phyloP scores from a whole-genome alignment of 2,888 invertebrate genomes.

The Aspidapion aeneum region DNA sequence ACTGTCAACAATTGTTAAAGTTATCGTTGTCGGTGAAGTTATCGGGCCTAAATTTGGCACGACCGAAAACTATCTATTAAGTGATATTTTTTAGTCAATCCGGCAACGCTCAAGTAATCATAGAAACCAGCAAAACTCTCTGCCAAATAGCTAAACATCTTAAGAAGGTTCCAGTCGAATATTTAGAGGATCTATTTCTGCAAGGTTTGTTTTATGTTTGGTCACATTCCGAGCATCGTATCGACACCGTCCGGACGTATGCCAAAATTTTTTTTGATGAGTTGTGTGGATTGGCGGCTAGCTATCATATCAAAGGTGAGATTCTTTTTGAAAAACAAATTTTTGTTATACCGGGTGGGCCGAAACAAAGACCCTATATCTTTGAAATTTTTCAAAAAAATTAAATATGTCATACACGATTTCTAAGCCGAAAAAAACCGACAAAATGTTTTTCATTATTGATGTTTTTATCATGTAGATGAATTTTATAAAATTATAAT shows the following conservation, averaged over 20 bases:
- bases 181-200: slow-evolving; percentile 33
- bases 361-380: too few species aligned
- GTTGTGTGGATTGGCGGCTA: slow-evolving; percentile 45
- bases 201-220: slow-evolving; percentile 51
- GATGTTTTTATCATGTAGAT: too few species aligned
- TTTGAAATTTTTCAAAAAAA: too few species aligned
- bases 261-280: slow-evolving; percentile 52
- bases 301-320: slow-evolving; percentile 41
- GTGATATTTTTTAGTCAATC: slow-evolving; percentile 30
- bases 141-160: slow-evolving; percentile 35
- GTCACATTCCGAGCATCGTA: slow-evolving; percentile 59
- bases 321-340: neutral
- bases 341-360: too few species aligned
- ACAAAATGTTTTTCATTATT: too few species aligned
- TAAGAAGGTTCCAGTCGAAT: slow-evolving; percentile 29
- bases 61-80: too few species aligned
- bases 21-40: too few species aligned
- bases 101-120: slow-evolving; percentile 34
- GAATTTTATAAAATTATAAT: too few species aligned
- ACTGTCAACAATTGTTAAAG: too few species aligned
- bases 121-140: slow-evolving; percentile 39
- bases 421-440: too few species aligned
- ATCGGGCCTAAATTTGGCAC: too few species aligned
- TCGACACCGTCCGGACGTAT: slow-evolving; percentile 61
- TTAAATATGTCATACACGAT: too few species aligned